phyloP scores from a whole-genome alignment of 2,888 invertebrate species.

The Sinotaia quadrata region DNA sequence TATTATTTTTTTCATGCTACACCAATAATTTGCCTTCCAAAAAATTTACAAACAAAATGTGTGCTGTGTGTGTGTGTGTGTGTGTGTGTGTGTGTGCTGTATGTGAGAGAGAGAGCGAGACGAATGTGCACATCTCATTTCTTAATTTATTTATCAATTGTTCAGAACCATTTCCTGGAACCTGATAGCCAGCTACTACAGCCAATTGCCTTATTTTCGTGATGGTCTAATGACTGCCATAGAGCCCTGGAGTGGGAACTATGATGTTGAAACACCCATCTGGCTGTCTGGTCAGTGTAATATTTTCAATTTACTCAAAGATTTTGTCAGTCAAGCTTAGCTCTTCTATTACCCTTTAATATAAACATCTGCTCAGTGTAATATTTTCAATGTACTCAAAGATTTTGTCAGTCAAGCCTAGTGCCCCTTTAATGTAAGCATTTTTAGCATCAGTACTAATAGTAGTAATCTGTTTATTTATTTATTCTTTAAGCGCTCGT shows the following conservation, averaged over 20 bases:
- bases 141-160: neutral
- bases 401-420: neutral
- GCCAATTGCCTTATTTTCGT: constrained; percentile 60
- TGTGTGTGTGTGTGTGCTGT: too few relatives aligned
- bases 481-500: too few relatives aligned
- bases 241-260: constrained; percentile 71
- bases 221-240: constrained; percentile 71
- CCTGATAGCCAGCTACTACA: constrained; percentile 70
- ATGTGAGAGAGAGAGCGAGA: neutral
- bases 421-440: too few relatives aligned
- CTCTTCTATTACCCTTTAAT: neutral
- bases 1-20: too few relatives aligned
- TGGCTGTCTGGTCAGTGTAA: constrained; percentile 71
- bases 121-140: neutral
- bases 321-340: neutral
- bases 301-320: neutral
- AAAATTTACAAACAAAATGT: too few relatives aligned
- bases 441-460: too few relatives aligned
- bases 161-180: constrained; percentile 73
- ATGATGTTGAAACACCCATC: constrained; percentile 67
- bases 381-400: neutral
- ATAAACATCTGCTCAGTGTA: neutral
- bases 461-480: too few relatives aligned
- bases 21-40: too few relatives aligned
- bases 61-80: too few relatives aligned